Conservation (phyloP, 2,113 vertebrate genomes). For the Actenoides lindsayi region DNA sequence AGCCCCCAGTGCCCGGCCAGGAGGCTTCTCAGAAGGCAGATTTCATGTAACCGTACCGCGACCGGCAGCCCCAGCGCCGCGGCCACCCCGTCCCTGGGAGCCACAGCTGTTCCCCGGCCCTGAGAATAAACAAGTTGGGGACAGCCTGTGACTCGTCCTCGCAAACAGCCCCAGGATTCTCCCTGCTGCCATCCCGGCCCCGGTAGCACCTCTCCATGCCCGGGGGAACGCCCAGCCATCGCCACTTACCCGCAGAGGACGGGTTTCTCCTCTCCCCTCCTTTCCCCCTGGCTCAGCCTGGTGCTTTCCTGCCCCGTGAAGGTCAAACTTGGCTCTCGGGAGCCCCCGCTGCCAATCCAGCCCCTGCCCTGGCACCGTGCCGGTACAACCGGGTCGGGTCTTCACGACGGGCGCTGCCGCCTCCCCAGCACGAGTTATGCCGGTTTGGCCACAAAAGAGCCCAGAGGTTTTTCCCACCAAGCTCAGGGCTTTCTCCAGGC, state of each 20-base stretch:
- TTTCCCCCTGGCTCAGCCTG: background rate
- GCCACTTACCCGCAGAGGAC: background rate
- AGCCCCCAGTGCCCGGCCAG: background rate
- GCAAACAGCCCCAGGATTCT: background rate
- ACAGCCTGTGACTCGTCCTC: slow-evolving; percentile 61
- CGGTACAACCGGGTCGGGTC: background rate
- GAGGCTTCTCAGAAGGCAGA: background rate
- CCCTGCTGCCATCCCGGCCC: background rate
- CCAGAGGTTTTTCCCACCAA: background rate
- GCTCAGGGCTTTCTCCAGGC: background rate
- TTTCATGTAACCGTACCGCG: background rate
- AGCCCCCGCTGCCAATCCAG: slow-evolving; percentile 26
- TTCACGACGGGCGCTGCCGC: background rate
- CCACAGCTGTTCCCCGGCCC: slow-evolving; percentile 64
- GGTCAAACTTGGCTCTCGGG: background rate
- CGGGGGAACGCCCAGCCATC: background rate
- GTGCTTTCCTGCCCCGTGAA: background rate
- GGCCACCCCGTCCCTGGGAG: background rate
- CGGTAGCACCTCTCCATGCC: background rate
- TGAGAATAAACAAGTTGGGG: slow-evolving; percentile 58
- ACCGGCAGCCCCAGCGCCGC: background rate
- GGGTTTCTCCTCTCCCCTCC: background rate
- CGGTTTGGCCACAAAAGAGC: background rate
- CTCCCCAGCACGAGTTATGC: background rate
- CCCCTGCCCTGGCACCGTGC: slow-evolving; percentile 19